These are phyloP conservation scores for Oophaga sylvatica DNA, from an alignment of 2,797 vertebrate species.

Conservation along the genomic window DNA sequence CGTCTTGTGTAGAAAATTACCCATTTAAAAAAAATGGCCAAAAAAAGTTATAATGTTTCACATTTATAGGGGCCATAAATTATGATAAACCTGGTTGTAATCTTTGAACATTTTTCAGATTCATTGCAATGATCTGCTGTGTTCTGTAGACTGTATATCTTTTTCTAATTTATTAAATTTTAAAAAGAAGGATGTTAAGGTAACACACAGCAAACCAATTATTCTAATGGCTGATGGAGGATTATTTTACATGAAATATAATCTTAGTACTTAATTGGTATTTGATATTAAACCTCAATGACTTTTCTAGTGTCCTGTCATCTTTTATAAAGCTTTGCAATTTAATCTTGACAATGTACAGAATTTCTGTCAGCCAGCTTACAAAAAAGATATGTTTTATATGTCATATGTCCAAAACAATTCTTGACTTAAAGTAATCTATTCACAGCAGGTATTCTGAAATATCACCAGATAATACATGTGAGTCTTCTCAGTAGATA, in stretches of 20 bases:
- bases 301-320: conserved; percentile 16
- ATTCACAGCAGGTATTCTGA: conserved; percentile 8
- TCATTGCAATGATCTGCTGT: too few species aligned
- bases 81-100: too few species aligned
- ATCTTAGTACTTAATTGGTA: conserved; percentile 27
- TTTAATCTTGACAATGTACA: not conserved
- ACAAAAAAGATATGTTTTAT: conserved; percentile 2
- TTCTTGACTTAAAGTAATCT: conserved; percentile 23
- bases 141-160: too few species aligned
- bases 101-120: too few species aligned
- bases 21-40: too few species aligned
- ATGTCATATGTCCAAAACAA: conserved; percentile 36
- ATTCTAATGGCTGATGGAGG: not conserved
- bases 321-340: conserved; percentile 9
- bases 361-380: conserved; percentile 14
- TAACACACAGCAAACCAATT: not conserved
- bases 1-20: too few species aligned
- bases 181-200: not conserved
- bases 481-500: conserved; percentile 15
- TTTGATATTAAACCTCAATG: conserved; percentile 15
- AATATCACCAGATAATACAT: conserved; percentile 24
- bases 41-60: too few species aligned
- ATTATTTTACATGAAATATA: conserved; percentile 20
- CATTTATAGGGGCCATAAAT: too few species aligned
- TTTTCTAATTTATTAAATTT: not conserved